Percentiles rank a stretch among this genome's conserved stretches.
Evolutionary conservation across 2,113 vertebrate species (phyloP).

Genomic region (Cygnus buccinator): DNA sequence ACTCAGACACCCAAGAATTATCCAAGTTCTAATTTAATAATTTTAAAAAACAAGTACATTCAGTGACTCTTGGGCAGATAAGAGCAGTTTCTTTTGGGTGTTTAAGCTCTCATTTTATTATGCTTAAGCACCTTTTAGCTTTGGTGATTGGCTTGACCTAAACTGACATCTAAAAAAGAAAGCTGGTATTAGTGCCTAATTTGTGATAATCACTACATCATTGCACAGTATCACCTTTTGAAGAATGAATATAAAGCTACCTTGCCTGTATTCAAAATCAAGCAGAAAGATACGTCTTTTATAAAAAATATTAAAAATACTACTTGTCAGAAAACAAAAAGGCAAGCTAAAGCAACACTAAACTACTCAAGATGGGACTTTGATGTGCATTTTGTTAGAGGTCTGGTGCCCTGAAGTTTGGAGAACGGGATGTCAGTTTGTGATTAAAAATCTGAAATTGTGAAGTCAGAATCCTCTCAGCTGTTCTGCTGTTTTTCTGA

Average conservation of each 20-base stretch:
- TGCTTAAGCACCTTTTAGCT: constrained; percentile 26
- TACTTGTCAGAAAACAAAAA: not conserved
- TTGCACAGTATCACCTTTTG: constrained; percentile 1
- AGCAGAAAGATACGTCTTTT: not conserved
- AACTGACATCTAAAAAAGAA: not conserved
- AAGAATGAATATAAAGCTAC: not conserved
- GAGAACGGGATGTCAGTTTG: not conserved
- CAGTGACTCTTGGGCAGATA: not conserved
- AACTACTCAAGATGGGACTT: not conserved
- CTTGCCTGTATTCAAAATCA: not conserved
- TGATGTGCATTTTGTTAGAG: not conserved
- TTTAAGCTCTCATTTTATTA: constrained; percentile 17
- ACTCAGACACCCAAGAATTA: not conserved
- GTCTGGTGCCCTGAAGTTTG: not conserved
- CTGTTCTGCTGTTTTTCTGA: not conserved
- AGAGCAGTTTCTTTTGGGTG: not conserved
- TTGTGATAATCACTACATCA: not conserved
- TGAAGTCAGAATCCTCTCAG: not conserved
- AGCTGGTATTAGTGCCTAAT: not conserved
- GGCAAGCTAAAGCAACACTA: not conserved
- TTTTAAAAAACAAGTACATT: not conserved
- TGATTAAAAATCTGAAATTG: not conserved
- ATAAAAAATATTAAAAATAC: not conserved
- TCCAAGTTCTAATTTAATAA: not conserved
- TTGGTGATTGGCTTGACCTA: constrained; percentile 9